Base-by-base conservation (phyloP, 2,113 vertebrate genomes). In the Ariopsis seemanni region DNA sequence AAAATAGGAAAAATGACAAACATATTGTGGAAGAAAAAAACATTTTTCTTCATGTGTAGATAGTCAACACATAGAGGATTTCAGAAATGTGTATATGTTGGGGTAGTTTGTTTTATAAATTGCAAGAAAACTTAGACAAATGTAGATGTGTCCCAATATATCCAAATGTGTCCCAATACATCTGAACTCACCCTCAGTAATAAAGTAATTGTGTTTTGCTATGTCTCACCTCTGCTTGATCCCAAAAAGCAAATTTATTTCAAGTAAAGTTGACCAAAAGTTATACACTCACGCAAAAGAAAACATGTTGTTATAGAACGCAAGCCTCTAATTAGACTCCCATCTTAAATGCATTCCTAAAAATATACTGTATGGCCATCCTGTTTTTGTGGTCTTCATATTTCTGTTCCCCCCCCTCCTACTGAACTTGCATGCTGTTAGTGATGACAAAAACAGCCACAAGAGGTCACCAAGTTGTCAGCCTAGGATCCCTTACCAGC, bases 381-480 rank as follows among this genome's bases (percentile, higher is more conserved):
- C 18, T 42, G 17, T 30, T 63, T 74, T 27, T 60, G 34, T 17
- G 42, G 14, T 30, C 27, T n/a, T 74, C 63, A 14, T 11, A 17
- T 30, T 82, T n/a, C 14, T 77, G 50, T 2, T 53, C 30, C 5
- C 17, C 0, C 7, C 1, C 48, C 48, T 79, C 14, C 14, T 27
- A 9, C 48, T 52, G 22, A 77, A n/a, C 22, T 11, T 53, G 20
- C 48, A 52, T 22, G 48, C 10, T 52, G 74, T 48, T 74, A 50
- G 50, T 77, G 74, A 52, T 77, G 48, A 53, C 48, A 77, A 52
- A 77, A 42, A 60, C 65, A 84, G 55, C 74, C 90, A 86, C 65
- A 91, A 90, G 87, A 84, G 83, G 83, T 87, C 89, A 85, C 89
- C 72, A 83, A 57, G 22, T 65, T 89, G n/a, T 50, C 80, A 58